Base-by-base conservation (phyloP, 1,140 invertebrate genomes). In the Spodoptera frugiperda region DNA sequence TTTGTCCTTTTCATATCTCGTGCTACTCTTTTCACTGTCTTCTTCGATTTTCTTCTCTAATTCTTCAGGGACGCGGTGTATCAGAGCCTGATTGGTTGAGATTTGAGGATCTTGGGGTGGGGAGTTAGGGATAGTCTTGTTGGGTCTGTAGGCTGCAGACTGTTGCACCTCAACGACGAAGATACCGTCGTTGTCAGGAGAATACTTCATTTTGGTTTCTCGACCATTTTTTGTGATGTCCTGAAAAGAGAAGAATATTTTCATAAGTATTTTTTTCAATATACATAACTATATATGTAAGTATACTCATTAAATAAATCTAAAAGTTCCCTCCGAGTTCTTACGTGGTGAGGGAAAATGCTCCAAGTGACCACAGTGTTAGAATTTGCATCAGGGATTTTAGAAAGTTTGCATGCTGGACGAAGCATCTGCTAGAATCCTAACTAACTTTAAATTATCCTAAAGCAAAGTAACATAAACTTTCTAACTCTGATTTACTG, bases 121-220 rank as follows among this genome's bases (percentile, higher is more conserved):
- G 0, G 91, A 92, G 53, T 82, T 91, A 15, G 87, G 85, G 2
- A 86, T 54, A 4, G 82, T 72, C 75, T 88, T 92, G 75, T 86
- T 92, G 51, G 87, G 86, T 68, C 90, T 93, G 82, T 94, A 95
- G 2, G 91, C 88, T 14, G 91, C 81, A 6, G 93, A 95, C 80
- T 95, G 95, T 84, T 95, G 95, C 0, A 97, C 96, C 83, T 97
- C 97, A 3, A 97, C 96, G 1, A 97, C 96, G 77, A 97, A 97
- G 25, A 97, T 96, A n/a, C 96, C 96, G 75, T 96, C 96, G 88
- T 96, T 96, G 80, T 97, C 96, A 17, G 95, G 95, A 17, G 95
- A 96, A 78, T 96, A 96, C 80, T 96, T 96, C 95, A 96, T 96
- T 80, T 96, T 96, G 0, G 96, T 96, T 83, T 96, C 96, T 4